These are phyloP conservation scores for Sitta carolinensis DNA, from an alignment of 2,797 vertebrate genomes.

Conservation along the genomic window DNA sequence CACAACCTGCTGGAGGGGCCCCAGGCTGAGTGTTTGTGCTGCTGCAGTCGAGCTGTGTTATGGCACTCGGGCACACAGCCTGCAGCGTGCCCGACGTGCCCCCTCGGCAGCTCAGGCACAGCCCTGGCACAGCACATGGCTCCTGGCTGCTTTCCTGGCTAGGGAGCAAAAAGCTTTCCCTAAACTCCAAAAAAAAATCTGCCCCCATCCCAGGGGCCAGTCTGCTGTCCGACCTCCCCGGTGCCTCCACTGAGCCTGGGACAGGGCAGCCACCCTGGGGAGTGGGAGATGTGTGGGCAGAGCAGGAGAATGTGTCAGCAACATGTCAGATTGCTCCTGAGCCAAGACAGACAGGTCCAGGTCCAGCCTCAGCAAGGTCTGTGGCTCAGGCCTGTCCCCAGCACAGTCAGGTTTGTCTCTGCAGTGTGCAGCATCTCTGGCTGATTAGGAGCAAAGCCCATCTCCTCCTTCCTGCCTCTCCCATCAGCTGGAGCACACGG, in stretches of 20 bases:
- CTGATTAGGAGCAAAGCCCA: slow-evolving; percentile 48
- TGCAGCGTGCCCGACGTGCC: accelerated
- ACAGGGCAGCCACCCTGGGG: accelerated
- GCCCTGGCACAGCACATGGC: not conserved
- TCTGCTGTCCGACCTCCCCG: not conserved
- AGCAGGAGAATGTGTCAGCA: not conserved
- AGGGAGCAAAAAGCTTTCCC: not conserved
- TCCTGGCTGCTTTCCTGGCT: not conserved
- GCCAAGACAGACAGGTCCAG: not conserved
- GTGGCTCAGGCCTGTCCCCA: not conserved
- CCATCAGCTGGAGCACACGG: not conserved
- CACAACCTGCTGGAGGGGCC: slow-evolving; percentile 9
- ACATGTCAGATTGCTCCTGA: not conserved
- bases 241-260: not conserved
- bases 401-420: not conserved
- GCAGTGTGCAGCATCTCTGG: not conserved
- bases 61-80: not conserved
- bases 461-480: slow-evolving; percentile 48
- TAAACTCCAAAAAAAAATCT: not conserved
- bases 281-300: not conserved
- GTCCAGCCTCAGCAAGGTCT: not conserved
- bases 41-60: not conserved
- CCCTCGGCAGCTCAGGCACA: not conserved
- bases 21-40: not conserved
- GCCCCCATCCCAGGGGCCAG: not conserved